Percentiles rank a stretch among this genome's conserved stretches.
These are phyloP conservation scores for Psilopogon haemacephalus DNA, from an alignment of 2,113 vertebrate genomes.

Conservation along the genomic window DNA sequence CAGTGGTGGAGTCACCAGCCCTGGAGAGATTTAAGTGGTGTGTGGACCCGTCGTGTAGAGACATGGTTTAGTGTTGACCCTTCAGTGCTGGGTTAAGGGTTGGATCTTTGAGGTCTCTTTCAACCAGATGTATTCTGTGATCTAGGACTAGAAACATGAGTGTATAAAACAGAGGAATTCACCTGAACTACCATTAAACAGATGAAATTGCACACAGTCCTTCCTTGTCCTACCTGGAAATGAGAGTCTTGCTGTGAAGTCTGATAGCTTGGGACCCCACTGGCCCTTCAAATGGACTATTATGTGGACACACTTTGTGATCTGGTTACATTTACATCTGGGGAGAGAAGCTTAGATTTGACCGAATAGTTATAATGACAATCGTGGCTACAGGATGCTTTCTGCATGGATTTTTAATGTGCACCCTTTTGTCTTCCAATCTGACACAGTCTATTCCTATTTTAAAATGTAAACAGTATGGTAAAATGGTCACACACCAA, in stretches of 20 bases:
- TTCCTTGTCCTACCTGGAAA: background rate
- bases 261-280: background rate
- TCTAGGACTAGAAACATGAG: background rate
- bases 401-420: background rate
- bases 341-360: background rate
- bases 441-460: background rate
- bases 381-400: background rate
- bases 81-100: no score
- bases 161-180: background rate
- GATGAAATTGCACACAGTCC: rapidly evolving
- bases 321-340: background rate
- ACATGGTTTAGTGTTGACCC: no score
- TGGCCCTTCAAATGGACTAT: background rate
- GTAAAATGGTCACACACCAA: background rate
- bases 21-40: no score
- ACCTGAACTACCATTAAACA: background rate
- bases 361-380: background rate
- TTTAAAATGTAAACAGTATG: background rate
- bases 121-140: no score
- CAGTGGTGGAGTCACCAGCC: no score
- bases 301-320: background rate
- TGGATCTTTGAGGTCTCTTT: no score
- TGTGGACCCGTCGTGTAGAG: no score
- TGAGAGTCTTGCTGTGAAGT: background rate
- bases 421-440: background rate